These are phyloP conservation scores for Xyliphius kryptos DNA, from an alignment of 2,113 vertebrate species.

Conservation along the genomic window DNA sequence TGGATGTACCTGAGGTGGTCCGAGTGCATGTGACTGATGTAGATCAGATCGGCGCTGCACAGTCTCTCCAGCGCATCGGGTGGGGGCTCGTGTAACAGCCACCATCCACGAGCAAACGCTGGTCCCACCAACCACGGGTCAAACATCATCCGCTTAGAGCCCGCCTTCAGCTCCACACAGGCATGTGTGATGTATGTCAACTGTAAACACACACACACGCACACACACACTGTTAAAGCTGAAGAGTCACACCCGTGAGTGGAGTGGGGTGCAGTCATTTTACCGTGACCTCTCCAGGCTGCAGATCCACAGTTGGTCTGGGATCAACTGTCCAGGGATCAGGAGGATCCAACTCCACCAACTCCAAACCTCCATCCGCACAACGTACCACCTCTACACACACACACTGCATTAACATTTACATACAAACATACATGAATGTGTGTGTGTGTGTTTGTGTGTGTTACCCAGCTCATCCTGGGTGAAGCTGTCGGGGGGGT, in stretches of 20 bases:
- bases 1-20: constrained; percentile 71
- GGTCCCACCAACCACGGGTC: constrained; percentile 74
- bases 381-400: constrained; percentile 57
- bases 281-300: constrained; percentile 68
- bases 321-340: constrained; percentile 71
- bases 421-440: not conserved
- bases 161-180: constrained; percentile 70
- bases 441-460: not conserved
- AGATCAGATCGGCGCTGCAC: constrained; percentile 66
- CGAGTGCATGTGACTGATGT: constrained; percentile 77
- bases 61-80: constrained; percentile 63
- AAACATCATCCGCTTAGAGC: constrained; percentile 62
- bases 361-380: constrained; percentile 55
- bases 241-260: not conserved
- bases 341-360: constrained; percentile 65
- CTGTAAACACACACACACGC: constrained; percentile 46
- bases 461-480: constrained; percentile 70
- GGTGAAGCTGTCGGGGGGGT: constrained; percentile 71
- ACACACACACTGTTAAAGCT: constrained; percentile 1
- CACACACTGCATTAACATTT: not conserved
- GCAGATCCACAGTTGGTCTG: constrained; percentile 52
- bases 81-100: constrained; percentile 73
- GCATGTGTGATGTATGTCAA: constrained; percentile 71
- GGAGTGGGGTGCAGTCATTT: not conserved
- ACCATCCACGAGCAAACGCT: constrained; percentile 75